These are phyloP conservation scores for Toxotes chatareus DNA, from an alignment of 2,113 vertebrate species.

Conservation along the genomic window DNA sequence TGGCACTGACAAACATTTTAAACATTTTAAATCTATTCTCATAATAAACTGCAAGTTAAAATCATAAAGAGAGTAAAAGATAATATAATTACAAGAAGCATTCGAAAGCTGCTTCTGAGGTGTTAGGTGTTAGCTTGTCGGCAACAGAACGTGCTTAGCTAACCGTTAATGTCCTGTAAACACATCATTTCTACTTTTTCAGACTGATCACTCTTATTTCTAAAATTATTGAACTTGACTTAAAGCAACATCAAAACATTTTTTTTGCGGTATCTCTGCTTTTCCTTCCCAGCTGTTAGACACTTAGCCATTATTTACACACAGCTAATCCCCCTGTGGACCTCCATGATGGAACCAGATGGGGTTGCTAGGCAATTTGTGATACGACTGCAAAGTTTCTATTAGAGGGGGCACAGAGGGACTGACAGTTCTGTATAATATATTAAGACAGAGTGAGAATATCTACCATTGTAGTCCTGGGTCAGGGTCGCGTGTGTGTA, in stretches of 20 bases:
- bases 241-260: slow-evolving; percentile 11
- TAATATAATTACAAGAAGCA: background rate
- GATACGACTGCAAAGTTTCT: slow-evolving; percentile 47
- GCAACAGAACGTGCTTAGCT: background rate
- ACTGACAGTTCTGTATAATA: slow-evolving; percentile 37
- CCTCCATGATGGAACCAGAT: slow-evolving; percentile 27
- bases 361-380: slow-evolving; percentile 58
- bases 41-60: background rate
- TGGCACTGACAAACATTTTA: background rate
- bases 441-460: slow-evolving; percentile 35
- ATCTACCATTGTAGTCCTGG: background rate
- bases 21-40: background rate
- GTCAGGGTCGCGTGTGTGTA: background rate
- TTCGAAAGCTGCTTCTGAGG: background rate
- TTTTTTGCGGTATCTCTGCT: background rate
- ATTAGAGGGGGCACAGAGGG: slow-evolving; percentile 23
- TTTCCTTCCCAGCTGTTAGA: slow-evolving; percentile 23
- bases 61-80: background rate
- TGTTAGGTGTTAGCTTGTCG: background rate
- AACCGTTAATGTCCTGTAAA: background rate
- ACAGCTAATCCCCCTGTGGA: slow-evolving; percentile 39
- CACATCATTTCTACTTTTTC: background rate
- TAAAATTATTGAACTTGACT: background rate
- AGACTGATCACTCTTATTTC: background rate
- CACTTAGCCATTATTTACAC: slow-evolving; percentile 37